Evolutionary conservation across 2,888 invertebrate genomes (phyloP).

Genomic region (Tinea semifulvella): DNA sequence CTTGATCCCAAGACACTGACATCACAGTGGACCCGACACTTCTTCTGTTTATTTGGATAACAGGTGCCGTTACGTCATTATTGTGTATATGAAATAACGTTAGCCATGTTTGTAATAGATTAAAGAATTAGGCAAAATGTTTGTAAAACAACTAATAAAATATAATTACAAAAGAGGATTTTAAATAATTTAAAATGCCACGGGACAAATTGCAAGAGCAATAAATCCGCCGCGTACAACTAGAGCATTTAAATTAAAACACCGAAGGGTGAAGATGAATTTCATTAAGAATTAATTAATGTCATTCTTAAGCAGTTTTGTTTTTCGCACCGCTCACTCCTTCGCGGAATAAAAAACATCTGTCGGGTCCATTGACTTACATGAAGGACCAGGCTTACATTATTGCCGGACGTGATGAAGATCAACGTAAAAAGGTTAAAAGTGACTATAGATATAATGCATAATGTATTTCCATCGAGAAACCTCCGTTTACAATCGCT

Average conservation of each 20-base stretch:
- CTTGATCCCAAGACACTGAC: too few relatives aligned
- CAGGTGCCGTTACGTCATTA: not conserved
- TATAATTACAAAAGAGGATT: conserved; percentile 46
- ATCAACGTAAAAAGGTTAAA: too few relatives aligned
- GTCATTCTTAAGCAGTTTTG: conserved; percentile 65
- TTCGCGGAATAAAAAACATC: conserved; percentile 60
- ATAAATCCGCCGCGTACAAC: conserved; percentile 41
- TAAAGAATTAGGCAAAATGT: not conserved
- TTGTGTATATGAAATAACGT: not conserved
- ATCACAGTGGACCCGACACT: too few relatives aligned
- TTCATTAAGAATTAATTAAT: conserved; percentile 69
- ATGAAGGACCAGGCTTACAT: too few relatives aligned
- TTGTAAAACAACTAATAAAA: conserved; percentile 38
- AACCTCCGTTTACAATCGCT: too few relatives aligned
- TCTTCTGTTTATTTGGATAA: too few relatives aligned
- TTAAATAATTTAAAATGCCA: conserved; percentile 35
- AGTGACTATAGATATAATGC: too few relatives aligned
- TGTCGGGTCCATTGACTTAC: too few relatives aligned
- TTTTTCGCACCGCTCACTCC: conserved; percentile 42
- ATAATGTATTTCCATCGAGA: too few relatives aligned
- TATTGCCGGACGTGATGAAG: too few relatives aligned
- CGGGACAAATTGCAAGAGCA: conserved; percentile 63
- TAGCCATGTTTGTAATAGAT: not conserved
- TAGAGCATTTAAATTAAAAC: conserved; percentile 57
- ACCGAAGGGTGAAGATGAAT: conserved; percentile 64